Evolutionary conservation across 2,797 vertebrate genomes (phyloP).

Genomic region (Aeoliscus strigatus): DNA sequence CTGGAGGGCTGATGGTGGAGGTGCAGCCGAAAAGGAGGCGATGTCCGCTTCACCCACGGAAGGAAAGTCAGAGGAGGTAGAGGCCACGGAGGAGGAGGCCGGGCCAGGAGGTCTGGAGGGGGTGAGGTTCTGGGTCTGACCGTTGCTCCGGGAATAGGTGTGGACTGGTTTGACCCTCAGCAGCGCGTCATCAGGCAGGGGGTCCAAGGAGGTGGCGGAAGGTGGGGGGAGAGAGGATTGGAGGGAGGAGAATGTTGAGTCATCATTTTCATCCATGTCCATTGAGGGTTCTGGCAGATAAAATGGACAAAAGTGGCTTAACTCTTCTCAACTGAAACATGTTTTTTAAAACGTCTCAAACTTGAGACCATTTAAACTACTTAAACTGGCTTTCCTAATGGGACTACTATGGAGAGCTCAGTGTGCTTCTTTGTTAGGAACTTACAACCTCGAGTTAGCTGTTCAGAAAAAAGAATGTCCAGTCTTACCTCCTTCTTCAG

Average conservation of each 20-base stretch:
- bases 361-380: no score
- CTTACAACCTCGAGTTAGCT: not conserved
- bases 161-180: slow-evolving; percentile 38
- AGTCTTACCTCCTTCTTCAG: slow-evolving; percentile 62
- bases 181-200: slow-evolving; percentile 22
- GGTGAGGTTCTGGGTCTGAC: slow-evolving; percentile 20
- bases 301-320: no score
- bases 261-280: slow-evolving; percentile 48
- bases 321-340: no score
- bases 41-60: slow-evolving; percentile 2
- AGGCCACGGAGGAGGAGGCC: slow-evolving; percentile 5
- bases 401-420: not conserved
- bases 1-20: not conserved
- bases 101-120: slow-evolving; percentile 19
- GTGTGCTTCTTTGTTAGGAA: no score
- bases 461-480: no score
- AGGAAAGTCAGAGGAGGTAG: slow-evolving; percentile 17
- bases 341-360: not conserved
- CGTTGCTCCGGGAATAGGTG: slow-evolving; percentile 58
- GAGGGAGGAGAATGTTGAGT: slow-evolving; percentile 32
- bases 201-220: slow-evolving; percentile 34
- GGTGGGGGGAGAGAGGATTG: not conserved
- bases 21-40: not conserved
- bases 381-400: no score
- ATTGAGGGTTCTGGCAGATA: slow-evolving; percentile 25